These are phyloP conservation scores for Idaea straminata DNA, from an alignment of 2,888 invertebrate genomes.

Conservation along the genomic window DNA sequence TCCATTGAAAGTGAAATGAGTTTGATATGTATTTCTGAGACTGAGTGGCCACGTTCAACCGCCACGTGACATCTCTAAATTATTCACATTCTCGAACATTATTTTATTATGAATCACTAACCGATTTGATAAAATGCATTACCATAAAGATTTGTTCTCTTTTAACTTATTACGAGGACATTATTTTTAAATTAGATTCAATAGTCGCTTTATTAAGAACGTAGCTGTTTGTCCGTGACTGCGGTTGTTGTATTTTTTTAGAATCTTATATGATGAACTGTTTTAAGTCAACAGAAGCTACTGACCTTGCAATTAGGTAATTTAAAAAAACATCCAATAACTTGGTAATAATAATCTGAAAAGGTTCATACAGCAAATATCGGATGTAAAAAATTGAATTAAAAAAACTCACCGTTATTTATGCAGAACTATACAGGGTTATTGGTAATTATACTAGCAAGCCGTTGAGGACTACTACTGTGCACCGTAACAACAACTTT, in stretches of 20 bases:
- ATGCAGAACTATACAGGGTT: no score
- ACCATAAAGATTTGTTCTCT: constrained; percentile 50
- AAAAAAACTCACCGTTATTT: no score
- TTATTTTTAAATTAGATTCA: constrained; percentile 32
- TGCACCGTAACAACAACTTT: no score
- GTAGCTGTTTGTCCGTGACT: not conserved
- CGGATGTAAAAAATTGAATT: no score
- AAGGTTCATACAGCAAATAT: no score
- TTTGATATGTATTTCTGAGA: constrained; percentile 53
- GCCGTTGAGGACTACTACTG: no score
- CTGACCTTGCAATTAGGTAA: no score
- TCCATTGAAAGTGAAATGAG: constrained; percentile 61
- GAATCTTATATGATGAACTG: not conserved
- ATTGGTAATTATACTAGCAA: no score
- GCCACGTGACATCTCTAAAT: constrained; percentile 51
- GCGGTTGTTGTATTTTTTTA: not conserved
- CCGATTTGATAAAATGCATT: constrained; percentile 46
- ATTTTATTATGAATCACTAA: constrained; percentile 69
- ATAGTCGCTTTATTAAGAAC: constrained; percentile 3
- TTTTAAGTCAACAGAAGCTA: no score
- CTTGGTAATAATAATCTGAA: no score
- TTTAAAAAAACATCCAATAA: no score
- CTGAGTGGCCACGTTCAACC: constrained; percentile 44
- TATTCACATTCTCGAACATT: constrained; percentile 53
- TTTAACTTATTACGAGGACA: constrained; percentile 40